Evolutionary conservation across 1,140 invertebrate species (phyloP), one percentile per base, ranked within the genome.

Genomic region (Drosophila tropicalis): DNA sequence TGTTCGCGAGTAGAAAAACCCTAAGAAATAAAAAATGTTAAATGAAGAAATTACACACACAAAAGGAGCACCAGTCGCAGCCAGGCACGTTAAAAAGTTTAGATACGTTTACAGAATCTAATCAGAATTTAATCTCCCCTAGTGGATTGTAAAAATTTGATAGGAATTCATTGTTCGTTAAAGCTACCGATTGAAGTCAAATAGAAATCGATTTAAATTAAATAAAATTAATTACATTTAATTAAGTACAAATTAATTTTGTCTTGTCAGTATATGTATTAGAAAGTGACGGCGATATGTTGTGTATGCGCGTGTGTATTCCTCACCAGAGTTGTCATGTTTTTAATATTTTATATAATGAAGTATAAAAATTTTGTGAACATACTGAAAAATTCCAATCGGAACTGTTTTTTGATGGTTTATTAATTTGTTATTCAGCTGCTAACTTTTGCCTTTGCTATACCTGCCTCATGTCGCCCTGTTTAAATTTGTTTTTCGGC

Each of bases 301-400:
- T 65, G 47, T 60, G 51, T 54, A 17, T 58, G 10, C 44, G 44
- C 44, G 44, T 51, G 44, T 51, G 44, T 51, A 51, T 51, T 9
- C 17, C 17, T 19, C 17, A 22, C 9, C 44, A 76, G 83, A 74
- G 83, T 87, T 87, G 83, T 70, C 83, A 80, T 67, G 65, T 70
- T 83, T 62, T 51, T 22, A 56, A 41, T 67, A 62, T 80, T 85
- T 86, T 86, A 86, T 25, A 62, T 86, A 86, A 86, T 82, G 41
- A 69, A 57, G 15, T 54, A 67, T 36, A 40, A 25, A 32, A 15
- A 47, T 17, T 22, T 51, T 12, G 19, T 5, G 4, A 51, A 51
- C 44, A 51, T 51, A 12, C 17, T 22, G 17, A 6, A 51, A 51
- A 17, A 3, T 5, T 22, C 17, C 4, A 19, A 7, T 39, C n/a